Evolutionary conservation across 53 echinoderm and acorn worm species (phyloP).

Genomic region (Zoroaster sp.): DNA sequence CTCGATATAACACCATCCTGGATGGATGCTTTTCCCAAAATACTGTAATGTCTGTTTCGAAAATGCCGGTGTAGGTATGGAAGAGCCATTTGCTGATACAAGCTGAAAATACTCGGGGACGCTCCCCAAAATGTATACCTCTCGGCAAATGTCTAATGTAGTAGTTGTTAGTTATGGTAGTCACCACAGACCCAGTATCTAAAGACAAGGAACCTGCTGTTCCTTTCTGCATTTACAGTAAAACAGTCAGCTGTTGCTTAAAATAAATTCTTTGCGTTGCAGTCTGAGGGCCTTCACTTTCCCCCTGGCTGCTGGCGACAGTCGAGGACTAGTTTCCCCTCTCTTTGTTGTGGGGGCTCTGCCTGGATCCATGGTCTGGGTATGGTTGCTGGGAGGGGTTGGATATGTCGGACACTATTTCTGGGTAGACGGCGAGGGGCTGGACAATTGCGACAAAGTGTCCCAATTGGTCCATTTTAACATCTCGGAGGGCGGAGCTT

Average conservation of each 20-base stretch:
- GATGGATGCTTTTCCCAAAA: neutral
- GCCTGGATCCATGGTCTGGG: neutral
- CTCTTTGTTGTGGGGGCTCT: neutral
- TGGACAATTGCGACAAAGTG: neutral
- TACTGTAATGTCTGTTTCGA: neutral
- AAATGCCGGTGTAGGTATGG: neutral
- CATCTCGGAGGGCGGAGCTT: neutral
- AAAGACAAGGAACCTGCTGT: neutral
- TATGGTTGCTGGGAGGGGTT: too few relatives aligned
- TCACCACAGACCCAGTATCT: conserved; percentile 21
- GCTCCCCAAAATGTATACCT: neutral
- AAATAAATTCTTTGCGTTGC: neutral
- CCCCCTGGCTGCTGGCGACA: conserved; percentile 8
- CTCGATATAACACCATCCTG: too few relatives aligned
- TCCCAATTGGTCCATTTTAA: neutral
- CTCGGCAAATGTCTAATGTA: neutral
- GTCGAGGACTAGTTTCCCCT: conserved; percentile 1
- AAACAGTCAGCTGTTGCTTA: neutral
- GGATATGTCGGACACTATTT: too few relatives aligned
- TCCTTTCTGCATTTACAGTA: neutral
- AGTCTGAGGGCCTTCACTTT: neutral
- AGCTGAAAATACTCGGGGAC: neutral
- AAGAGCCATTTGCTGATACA: neutral
- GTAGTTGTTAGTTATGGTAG: neutral
- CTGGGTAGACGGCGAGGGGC: neutral